Evolutionary conservation across 2,113 vertebrate species (phyloP).

Genomic region (Panurus biarmicus): DNA sequence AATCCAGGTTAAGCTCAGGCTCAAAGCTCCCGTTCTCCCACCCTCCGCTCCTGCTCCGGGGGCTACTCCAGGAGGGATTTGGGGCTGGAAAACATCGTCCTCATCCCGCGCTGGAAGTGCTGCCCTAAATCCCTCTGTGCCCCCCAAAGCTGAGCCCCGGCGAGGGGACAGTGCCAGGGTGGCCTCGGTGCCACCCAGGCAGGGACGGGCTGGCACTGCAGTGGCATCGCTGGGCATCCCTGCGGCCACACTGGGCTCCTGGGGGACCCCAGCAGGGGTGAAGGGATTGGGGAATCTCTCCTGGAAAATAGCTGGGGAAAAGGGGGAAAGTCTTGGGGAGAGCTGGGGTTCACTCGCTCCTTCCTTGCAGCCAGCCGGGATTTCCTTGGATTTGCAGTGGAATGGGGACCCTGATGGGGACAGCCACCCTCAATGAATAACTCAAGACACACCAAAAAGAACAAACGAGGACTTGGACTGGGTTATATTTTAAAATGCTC

Average conservation of each 20-base stretch:
- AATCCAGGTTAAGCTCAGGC: not conserved
- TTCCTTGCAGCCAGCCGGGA: accelerated
- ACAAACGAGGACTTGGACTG: slow-evolving; percentile 26
- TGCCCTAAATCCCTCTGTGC: accelerated
- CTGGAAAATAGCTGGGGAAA: not conserved
- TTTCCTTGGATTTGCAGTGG: accelerated
- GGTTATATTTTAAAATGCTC: slow-evolving; percentile 66
- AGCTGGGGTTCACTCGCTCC: accelerated
- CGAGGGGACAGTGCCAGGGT: too few relatives aligned
- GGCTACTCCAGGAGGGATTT: not conserved
- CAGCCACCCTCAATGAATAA: not conserved
- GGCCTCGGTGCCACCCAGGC: not conserved
- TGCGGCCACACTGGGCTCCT: not conserved
- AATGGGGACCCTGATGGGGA: accelerated
- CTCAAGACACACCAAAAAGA: not conserved
- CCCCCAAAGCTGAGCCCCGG: too few relatives aligned
- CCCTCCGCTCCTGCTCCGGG: not conserved
- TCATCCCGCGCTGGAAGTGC: not conserved
- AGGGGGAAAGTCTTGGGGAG: accelerated
- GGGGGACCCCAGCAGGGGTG: not conserved
- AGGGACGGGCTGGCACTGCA: not conserved
- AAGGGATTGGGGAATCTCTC: not conserved
- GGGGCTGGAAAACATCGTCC: not conserved
- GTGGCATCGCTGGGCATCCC: not conserved
- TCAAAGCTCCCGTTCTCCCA: not conserved